Percentiles rank a stretch among this genome's conserved stretches.
These are phyloP conservation scores for Oryzaephilus surinamensis DNA, from an alignment of 1,140 invertebrate species.

Conservation along the genomic window DNA sequence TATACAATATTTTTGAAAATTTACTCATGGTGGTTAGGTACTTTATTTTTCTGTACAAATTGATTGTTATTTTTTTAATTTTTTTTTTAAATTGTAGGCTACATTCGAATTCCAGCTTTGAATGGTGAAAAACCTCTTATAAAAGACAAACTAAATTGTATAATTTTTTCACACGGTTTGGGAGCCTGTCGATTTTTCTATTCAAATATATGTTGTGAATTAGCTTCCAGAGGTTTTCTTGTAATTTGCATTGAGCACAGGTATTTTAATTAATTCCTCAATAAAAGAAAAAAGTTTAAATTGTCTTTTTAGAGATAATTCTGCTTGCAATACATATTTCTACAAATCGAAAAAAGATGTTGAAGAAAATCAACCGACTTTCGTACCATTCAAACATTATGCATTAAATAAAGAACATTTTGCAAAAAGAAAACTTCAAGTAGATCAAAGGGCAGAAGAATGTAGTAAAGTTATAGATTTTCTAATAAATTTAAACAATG, in stretches of 20 bases:
- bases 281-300: neutral
- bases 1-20: constrained; percentile 39
- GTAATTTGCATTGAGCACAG: constrained; percentile 55
- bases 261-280: neutral
- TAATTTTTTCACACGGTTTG: constrained; percentile 59
- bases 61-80: neutral
- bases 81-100: constrained; percentile 34
- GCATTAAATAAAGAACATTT: constrained; percentile 33
- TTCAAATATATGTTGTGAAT: constrained; percentile 46
- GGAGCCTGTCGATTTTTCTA: constrained; percentile 51
- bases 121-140: constrained; percentile 38
- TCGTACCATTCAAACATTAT: constrained; percentile 28
- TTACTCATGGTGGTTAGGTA: constrained; percentile 35
- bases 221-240: constrained; percentile 56
- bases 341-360: constrained; percentile 33
- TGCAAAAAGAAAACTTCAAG: constrained; percentile 32
- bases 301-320: constrained; percentile 42
- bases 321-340: constrained; percentile 45
- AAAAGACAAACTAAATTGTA: constrained; percentile 42
- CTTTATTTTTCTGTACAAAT: constrained; percentile 6
- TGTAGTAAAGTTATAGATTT: constrained; percentile 44
- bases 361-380: constrained; percentile 27
- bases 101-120: constrained; percentile 41
- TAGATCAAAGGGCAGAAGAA: constrained; percentile 44
- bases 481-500: constrained; percentile 43